Evolutionary conservation across 1,140 invertebrate genomes (phyloP), one percentile per base, ranked within the genome.

Genomic region (Nephila pilipes): DNA sequence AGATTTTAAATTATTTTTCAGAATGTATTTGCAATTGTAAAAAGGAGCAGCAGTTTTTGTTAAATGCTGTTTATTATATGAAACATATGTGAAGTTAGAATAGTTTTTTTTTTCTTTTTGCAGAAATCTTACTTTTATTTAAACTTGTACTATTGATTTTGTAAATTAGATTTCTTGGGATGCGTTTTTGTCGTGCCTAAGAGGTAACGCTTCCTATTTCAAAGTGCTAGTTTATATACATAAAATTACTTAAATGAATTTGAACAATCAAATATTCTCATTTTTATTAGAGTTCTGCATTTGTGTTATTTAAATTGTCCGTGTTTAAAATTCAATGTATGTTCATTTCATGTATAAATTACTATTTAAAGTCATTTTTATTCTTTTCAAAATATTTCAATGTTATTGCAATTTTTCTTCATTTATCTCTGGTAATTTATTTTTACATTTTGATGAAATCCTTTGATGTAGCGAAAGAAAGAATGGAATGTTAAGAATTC

Each of bases 1-100:
- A 75, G 69, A 75, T 75, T 75, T 75, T 75, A 32, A 75, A 75
- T 75, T 75, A 75, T 75, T 75, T 36, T 36, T 32, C 46, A 46
- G 6, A 46, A 10, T 46, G 58, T 16, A 60, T 18, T 20, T 60
- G 18, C 5, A 22, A 60, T 5, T 16, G 20, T 20, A 16, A 60
- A 60, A 20, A 60, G 58, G 20, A 60, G 16, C 0, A 22, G 58
- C 22, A 60, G 5, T 16, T 60, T 58, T 60, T 60, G 58, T 60
- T 20, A 60, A 60, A 4, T 60, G 6, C 58, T 60, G 16, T 22
- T 60, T 60, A 20, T 18, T 60, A 18, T 60, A 16, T 20, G 16
- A 60, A 5, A 18, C 16, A 60, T 18, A 60, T 60, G 58, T 60
- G 5, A 60, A 60, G 58, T 60, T 22, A 60, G 58, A 60, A 18